Conservation (phyloP, 2,113 vertebrate species). For the Megaceryle torquata region DNA sequence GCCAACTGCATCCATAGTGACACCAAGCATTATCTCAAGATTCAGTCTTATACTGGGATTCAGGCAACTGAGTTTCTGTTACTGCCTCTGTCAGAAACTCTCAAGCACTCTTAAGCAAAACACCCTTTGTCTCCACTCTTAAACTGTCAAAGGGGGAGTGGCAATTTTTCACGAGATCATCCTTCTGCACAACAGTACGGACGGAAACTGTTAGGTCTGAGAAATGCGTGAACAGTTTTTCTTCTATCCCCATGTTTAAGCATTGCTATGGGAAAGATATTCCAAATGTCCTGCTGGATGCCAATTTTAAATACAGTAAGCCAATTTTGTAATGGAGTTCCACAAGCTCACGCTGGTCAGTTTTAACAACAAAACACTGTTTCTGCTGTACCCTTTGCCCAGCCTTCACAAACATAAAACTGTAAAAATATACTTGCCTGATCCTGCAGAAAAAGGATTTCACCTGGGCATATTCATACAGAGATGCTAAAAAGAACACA, state of each 20-base stretch:
- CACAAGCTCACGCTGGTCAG: background rate
- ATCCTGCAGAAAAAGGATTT: constrained; percentile 94
- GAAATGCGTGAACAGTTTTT: background rate
- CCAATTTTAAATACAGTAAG: background rate
- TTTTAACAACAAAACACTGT: background rate
- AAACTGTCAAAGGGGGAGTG: background rate
- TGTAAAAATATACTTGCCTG: constrained; percentile 68
- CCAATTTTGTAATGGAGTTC: background rate
- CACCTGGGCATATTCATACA: constrained; percentile 79
- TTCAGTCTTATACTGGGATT: background rate
- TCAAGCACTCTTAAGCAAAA: background rate
- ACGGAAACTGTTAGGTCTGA: background rate
- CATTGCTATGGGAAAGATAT: background rate
- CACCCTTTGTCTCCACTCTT: background rate
- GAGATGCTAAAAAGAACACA: constrained; percentile 63
- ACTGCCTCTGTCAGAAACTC: background rate
- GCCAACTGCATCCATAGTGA: background rate
- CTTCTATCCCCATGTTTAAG: background rate
- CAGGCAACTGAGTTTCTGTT: background rate
- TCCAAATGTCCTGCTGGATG: background rate
- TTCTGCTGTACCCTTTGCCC: background rate
- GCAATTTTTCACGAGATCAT: background rate
- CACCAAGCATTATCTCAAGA: background rate
- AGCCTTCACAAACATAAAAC: background rate
- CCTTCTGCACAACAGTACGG: background rate